Conservation (phyloP, 2,888 invertebrate genomes). For the Acanthosoma haemorrhoidale region DNA sequence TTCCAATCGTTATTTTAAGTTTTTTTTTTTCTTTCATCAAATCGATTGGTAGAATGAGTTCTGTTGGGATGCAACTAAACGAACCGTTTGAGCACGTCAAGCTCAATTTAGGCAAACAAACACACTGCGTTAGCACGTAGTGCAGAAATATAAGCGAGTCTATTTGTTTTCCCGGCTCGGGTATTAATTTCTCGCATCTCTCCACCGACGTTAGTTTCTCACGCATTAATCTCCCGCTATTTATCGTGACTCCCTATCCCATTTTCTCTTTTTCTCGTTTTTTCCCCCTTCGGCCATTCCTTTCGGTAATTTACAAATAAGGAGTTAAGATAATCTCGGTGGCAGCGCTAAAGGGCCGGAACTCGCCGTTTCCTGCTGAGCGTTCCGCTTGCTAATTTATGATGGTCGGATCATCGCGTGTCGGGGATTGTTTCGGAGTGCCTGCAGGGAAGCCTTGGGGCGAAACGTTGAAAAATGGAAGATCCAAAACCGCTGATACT, state of each 20-base stretch:
- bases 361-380: neutral
- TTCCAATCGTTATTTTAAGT: too few species aligned
- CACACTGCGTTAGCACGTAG: too few species aligned
- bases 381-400: neutral
- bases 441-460: neutral
- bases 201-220: neutral
- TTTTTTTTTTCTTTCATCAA: too few species aligned
- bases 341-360: neutral
- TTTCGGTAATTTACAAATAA: slow-evolving; percentile 5
- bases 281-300: neutral
- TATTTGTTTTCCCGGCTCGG: neutral
- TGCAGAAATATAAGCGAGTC: too few species aligned
- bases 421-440: neutral
- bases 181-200: neutral
- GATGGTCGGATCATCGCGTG: neutral
- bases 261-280: neutral
- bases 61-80: too few species aligned
- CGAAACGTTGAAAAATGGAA: slow-evolving; percentile 3
- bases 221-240: neutral
- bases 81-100: too few species aligned
- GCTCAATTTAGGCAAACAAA: too few species aligned
- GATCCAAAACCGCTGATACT: neutral
- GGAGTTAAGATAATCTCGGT: neutral
- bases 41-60: too few species aligned
- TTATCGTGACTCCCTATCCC: too few species aligned